Percentiles rank a stretch among this genome's conserved stretches.
Evolutionary conservation across 2,797 vertebrate genomes (phyloP).

Genomic region (Peromyscus attwateri): DNA sequence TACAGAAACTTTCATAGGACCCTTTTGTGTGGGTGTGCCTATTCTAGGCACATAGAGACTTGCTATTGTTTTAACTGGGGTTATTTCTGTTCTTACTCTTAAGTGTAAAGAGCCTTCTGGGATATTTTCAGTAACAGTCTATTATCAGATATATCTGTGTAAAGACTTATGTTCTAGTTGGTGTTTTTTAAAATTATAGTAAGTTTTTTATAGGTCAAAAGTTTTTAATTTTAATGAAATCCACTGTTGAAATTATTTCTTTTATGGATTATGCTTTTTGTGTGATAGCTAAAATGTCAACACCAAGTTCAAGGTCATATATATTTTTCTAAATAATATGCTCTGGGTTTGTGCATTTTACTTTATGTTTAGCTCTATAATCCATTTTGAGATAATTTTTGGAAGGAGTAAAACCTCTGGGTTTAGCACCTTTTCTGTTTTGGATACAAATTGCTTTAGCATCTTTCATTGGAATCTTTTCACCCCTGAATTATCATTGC

Average conservation of each 20-base stretch:
- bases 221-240: slow-evolving; percentile 14
- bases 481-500: background rate
- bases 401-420: background rate
- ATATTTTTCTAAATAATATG: background rate
- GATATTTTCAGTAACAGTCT: background rate
- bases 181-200: background rate
- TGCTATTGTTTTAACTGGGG: background rate
- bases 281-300: background rate
- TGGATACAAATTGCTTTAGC: background rate
- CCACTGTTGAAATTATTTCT: background rate
- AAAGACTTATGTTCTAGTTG: background rate
- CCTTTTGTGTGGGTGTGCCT: background rate
- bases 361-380: background rate
- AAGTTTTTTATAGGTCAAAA: background rate
- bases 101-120: background rate
- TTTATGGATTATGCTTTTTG: background rate
- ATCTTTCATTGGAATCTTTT: background rate
- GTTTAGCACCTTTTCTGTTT: background rate
- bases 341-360: background rate
- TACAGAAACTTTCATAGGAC: background rate
- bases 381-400: background rate
- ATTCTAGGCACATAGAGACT: background rate
- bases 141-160: background rate
- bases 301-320: background rate
- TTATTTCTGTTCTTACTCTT: background rate